Evolutionary conservation across 2,888 invertebrate genomes (phyloP).

Genomic region (Agrilus biguttatus): DNA sequence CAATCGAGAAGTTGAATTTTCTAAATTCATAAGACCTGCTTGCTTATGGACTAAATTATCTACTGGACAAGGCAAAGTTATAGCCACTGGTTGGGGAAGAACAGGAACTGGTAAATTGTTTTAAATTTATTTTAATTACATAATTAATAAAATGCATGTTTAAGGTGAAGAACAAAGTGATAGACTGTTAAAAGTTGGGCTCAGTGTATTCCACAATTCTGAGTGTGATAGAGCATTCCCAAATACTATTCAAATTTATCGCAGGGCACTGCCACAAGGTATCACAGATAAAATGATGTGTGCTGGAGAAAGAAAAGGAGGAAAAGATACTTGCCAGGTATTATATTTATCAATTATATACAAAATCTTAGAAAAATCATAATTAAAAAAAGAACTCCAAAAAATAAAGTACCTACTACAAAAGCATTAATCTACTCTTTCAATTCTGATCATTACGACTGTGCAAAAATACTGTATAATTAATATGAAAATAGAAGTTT

Average conservation of each 20-base stretch:
- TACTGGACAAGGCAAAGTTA: conserved; percentile 30
- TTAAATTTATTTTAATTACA: not conserved
- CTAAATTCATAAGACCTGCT: conserved; percentile 42
- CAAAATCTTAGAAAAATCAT: not conserved
- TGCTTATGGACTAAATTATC: conserved; percentile 39
- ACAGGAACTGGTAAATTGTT: conserved; percentile 8
- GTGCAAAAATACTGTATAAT: no score
- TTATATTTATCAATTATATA: conserved; percentile 1
- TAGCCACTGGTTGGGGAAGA: conserved; percentile 53
- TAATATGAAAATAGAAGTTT: no score
- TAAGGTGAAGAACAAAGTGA: conserved; percentile 23
- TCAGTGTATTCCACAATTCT: conserved; percentile 27
- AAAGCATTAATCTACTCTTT: not conserved
- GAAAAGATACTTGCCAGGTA: conserved; percentile 27
- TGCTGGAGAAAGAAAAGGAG: conserved; percentile 29
- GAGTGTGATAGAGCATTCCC: conserved; percentile 22
- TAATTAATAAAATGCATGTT: conserved; percentile 1
- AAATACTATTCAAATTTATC: conserved; percentile 6
- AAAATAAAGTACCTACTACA: not conserved
- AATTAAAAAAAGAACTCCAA: not conserved
- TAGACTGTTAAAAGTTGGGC: conserved; percentile 28
- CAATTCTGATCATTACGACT: no score
- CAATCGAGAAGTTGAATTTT: conserved; percentile 29
- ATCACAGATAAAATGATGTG: conserved; percentile 30
- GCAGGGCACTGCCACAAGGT: conserved; percentile 17